These are phyloP conservation scores for Arctia plantaginis DNA, from an alignment of 2,888 invertebrate species.

Conservation along the genomic window DNA sequence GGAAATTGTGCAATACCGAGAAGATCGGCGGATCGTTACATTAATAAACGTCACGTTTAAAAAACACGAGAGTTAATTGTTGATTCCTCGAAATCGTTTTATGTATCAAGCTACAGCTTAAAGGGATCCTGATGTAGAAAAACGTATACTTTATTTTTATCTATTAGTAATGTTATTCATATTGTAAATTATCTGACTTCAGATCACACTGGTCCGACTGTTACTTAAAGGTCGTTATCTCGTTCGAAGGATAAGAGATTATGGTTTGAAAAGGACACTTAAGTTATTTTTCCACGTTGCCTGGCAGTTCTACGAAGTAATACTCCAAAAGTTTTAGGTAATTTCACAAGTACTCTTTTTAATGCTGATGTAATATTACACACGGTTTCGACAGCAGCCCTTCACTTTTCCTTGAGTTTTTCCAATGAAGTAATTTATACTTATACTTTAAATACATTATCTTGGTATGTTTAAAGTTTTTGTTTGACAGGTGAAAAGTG, in stretches of 20 bases:
- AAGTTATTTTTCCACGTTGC: not conserved
- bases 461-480: not conserved
- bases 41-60: constrained; percentile 4
- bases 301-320: not conserved
- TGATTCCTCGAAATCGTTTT: not conserved
- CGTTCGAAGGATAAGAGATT: not conserved
- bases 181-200: not conserved
- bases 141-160: not conserved
- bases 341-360: not conserved
- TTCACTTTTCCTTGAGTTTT: constrained; percentile 7
- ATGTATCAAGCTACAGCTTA: not conserved
- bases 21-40: not conserved
- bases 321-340: not conserved
- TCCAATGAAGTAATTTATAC: not conserved
- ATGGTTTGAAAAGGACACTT: not conserved
- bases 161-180: not conserved
- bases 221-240: not conserved
- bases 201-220: not conserved
- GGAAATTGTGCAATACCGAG: not conserved
- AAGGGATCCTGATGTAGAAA: not conserved
- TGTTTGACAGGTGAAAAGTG: not conserved
- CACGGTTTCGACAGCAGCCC: not conserved
- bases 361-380: not conserved
- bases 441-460: not conserved
- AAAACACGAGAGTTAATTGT: not conserved